These are phyloP conservation scores for Eurosta solidaginis DNA, from an alignment of 1,140 invertebrate genomes.

Conservation along the genomic window DNA sequence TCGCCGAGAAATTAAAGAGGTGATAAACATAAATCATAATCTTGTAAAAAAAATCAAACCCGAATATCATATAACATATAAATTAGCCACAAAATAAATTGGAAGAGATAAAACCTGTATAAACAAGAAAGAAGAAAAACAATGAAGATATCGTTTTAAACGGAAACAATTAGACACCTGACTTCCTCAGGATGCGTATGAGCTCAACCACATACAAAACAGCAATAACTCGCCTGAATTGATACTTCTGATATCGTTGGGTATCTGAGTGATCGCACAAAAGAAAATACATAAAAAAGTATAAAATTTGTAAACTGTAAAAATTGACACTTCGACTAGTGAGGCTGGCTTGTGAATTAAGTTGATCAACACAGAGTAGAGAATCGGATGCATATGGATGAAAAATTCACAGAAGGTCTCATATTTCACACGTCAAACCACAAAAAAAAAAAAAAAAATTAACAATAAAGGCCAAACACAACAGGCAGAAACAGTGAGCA, in stretches of 20 bases:
- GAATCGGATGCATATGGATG: background rate
- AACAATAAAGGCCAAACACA: background rate
- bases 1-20: too few species aligned
- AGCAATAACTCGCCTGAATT: background rate
- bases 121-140: constrained; percentile 8
- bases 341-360: background rate
- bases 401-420: constrained; percentile 36
- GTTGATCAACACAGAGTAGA: background rate
- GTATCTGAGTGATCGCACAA: background rate
- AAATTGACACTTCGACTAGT: background rate
- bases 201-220: background rate
- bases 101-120: background rate
- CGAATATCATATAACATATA: background rate
- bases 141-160: constrained; percentile 32
- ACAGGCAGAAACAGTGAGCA: background rate
- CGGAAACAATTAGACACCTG: constrained; percentile 39
- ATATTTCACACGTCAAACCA: constrained; percentile 34
- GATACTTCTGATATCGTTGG: background rate
- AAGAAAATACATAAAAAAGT: background rate
- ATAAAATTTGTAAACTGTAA: background rate
- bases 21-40: too few species aligned
- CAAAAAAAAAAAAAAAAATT: background rate
- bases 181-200: constrained; percentile 37
- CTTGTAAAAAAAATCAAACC: background rate
- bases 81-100: constrained; percentile 8